Evolutionary conservation across 2,113 vertebrate genomes (phyloP).

Genomic region (Scomber scombrus): DNA sequence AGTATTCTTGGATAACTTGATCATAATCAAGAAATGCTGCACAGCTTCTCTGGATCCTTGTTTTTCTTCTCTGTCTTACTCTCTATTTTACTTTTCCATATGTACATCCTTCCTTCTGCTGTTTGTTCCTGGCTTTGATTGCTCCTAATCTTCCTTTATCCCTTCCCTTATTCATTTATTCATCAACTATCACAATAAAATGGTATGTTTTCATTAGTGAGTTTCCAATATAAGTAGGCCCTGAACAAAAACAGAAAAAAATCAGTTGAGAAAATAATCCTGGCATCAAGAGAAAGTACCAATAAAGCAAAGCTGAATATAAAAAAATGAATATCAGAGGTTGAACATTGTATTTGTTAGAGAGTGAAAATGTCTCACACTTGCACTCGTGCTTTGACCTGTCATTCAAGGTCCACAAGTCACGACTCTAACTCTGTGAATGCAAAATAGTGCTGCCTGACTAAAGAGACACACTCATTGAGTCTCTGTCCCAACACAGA

Average conservation of each 20-base stretch:
- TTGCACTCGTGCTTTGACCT: slow-evolving; percentile 23
- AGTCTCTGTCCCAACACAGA: slow-evolving; percentile 20
- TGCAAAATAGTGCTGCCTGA: slow-evolving; percentile 37
- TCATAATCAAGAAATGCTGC: slow-evolving; percentile 4
- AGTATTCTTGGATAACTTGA: neutral
- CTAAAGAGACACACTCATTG: slow-evolving; percentile 15
- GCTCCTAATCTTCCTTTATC: neutral
- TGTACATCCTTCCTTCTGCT: neutral
- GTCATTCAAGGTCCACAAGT: slow-evolving; percentile 25
- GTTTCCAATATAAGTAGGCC: no score
- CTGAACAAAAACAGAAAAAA: neutral
- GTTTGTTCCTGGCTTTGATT: neutral
- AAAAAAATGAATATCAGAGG: neutral
- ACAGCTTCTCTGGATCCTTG: neutral
- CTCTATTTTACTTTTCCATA: neutral
- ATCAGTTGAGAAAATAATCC: neutral
- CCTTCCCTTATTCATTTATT: neutral
- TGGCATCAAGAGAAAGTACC: neutral
- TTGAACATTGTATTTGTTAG: slow-evolving; percentile 7
- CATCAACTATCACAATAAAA: neutral
- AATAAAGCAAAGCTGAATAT: neutral
- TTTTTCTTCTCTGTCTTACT: neutral
- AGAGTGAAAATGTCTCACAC: neutral
- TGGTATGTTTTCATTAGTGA: no score
- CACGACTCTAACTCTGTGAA: slow-evolving; percentile 16